Percentiles rank a stretch among this genome's conserved stretches.
These are phyloP conservation scores for Aselliscus stoliczkanus DNA, from an alignment of 2,797 vertebrate genomes.

Conservation along the genomic window DNA sequence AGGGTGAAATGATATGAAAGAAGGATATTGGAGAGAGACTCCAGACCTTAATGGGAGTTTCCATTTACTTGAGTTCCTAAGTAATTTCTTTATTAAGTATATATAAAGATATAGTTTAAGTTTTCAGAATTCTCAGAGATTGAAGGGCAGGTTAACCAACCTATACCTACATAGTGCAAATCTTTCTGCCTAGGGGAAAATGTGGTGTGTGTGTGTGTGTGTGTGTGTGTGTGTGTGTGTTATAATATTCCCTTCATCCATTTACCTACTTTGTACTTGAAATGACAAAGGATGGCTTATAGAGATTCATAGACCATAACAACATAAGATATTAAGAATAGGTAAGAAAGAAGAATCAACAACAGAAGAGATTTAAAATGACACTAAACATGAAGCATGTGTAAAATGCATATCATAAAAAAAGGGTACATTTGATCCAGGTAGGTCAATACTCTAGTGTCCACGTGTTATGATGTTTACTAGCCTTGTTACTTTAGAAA, in stretches of 20 bases:
- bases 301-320: constrained; percentile 16
- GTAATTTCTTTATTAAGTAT: constrained; percentile 18
- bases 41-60: not conserved
- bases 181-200: not conserved
- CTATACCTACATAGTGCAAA: not conserved
- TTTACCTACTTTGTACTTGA: constrained; percentile 14
- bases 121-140: not conserved
- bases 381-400: not conserved
- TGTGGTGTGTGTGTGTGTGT: not conserved
- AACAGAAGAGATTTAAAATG: constrained; percentile 1
- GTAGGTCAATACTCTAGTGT: not conserved
- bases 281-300: not conserved
- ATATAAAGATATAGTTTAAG: not conserved
- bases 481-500: not conserved
- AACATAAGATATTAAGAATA: not conserved
- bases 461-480: not conserved
- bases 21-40: not conserved
- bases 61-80: not conserved
- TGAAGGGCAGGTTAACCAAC: not conserved
- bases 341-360: not conserved
- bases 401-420: not conserved
- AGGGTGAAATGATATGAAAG: not conserved
- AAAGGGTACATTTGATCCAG: not conserved
- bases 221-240: not conserved
- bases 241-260: constrained; percentile 12